Base-by-base conservation (phyloP, 1,140 invertebrate genomes). In the Psix sp. region DNA sequence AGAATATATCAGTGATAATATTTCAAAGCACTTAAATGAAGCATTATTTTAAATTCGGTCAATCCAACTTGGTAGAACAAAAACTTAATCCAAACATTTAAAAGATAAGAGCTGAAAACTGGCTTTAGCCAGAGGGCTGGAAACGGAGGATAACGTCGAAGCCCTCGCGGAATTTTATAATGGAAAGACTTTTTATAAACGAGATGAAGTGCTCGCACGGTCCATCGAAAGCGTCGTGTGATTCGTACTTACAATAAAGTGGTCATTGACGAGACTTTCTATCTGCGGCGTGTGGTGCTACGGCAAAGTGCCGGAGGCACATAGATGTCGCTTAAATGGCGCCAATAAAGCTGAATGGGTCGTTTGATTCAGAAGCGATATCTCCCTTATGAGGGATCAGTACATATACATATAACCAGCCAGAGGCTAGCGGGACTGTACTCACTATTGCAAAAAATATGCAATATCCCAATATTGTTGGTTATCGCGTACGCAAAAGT, bases 311-410 rank as follows among this genome's bases (percentile, higher is more conserved):
- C 79, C 78, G 75, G 76, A 78, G 84, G 80, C 81, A 78, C 80
- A 83, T 80, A 80, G 78, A 85, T 76, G 80, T 84, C 83, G 80
- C 59, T 77, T 79, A 80, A 84, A 86, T 85, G 81, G 73, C 63
- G 29, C 74, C 79, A 84, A 80, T 86, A 86, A 86, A 86, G 81
- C 81, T 60, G 77, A 86, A 87, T 86, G 83, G 83, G 81, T 85
- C 84, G 83, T 87, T 86, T 86, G 84, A 86, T 87, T 86, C 79
- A 74, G 76, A 82, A 79, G 75, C 81, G 84, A 85, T 86, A 86
- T 86, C 84, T 81, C 80, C 81, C 80, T 85, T 83, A 83, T 84
- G 81, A 83, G 83, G 74, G 78, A 85, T 82, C 76, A 80, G 70
- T 29, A n/a, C 77, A 77, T 82, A 72, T 79, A 81, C 79, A 42